These are phyloP conservation scores for Austrofundulus limnaeus DNA, from an alignment of 2,113 vertebrate genomes.

Conservation along the genomic window DNA sequence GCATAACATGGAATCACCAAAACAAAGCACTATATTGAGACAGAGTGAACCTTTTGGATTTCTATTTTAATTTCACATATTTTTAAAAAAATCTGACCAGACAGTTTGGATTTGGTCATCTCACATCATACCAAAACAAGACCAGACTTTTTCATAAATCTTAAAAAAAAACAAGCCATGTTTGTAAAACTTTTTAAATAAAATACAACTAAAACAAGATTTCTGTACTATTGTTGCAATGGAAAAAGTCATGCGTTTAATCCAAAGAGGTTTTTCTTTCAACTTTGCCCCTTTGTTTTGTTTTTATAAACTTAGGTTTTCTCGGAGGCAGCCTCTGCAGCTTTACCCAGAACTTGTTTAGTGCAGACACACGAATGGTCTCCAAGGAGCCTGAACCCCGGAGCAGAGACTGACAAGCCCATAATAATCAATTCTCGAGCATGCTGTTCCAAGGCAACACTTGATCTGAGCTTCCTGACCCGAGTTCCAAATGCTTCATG, in stretches of 20 bases:
- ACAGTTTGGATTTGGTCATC: too few species aligned
- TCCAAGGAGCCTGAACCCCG: constrained; percentile 34
- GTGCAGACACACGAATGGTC: constrained; percentile 22
- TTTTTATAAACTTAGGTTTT: constrained; percentile 19
- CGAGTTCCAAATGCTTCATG: constrained; percentile 52
- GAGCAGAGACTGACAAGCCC: constrained; percentile 57
- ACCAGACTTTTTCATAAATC: too few species aligned
- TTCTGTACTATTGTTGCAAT: too few species aligned
- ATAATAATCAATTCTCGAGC: constrained; percentile 63
- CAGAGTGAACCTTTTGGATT: neutral
- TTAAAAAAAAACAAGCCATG: too few species aligned
- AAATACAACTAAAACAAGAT: too few species aligned
- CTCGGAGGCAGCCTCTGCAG: constrained; percentile 6
- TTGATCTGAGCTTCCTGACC: constrained; percentile 47
- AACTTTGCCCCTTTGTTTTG: constrained; percentile 14
- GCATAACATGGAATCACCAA: constrained; percentile 5
- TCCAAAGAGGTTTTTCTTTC: too few species aligned
- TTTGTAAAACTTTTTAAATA: too few species aligned
- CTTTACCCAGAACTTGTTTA: constrained; percentile 29
- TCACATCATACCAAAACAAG: too few species aligned
- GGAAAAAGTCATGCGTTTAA: neutral
- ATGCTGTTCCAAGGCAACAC: constrained; percentile 50
- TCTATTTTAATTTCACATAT: too few species aligned
- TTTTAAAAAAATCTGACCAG: too few species aligned
- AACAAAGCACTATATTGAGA: constrained; percentile 13